These are phyloP conservation scores for Sander vitreus DNA, from an alignment of 2,113 vertebrate genomes.

Conservation along the genomic window DNA sequence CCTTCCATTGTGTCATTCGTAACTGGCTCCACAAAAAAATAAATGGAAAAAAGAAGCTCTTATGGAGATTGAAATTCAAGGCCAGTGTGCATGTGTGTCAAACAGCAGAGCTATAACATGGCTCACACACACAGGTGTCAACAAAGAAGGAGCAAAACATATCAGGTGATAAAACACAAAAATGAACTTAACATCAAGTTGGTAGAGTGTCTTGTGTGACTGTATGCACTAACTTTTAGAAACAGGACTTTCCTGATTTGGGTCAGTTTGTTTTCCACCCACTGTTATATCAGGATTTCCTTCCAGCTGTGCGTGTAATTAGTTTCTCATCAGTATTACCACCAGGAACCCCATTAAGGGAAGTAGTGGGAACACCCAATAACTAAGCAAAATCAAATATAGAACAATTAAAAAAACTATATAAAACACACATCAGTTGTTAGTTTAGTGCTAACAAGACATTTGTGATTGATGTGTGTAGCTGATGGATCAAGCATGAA, in stretches of 20 bases:
- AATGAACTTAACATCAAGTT: neutral
- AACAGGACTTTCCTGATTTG: constrained; percentile 1
- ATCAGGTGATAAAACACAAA: neutral
- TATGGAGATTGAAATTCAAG: constrained; percentile 22
- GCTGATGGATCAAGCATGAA: constrained; percentile 1
- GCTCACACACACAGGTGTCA: neutral
- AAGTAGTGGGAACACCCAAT: constrained; percentile 45
- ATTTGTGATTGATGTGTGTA: neutral
- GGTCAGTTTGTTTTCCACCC: constrained; percentile 17
- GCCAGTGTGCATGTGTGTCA: constrained; percentile 1
- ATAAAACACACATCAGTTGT: constrained; percentile 4
- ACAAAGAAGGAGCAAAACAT: neutral
- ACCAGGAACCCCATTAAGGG: constrained; percentile 70
- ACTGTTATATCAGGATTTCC: constrained; percentile 73
- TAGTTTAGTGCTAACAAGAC: neutral
- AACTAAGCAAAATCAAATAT: constrained; percentile 44
- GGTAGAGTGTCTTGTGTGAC: neutral
- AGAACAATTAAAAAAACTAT: constrained; percentile 6
- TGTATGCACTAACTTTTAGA: neutral
- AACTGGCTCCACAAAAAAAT: constrained; percentile 21
- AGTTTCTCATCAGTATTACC: constrained; percentile 76
- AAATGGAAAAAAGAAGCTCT: constrained; percentile 14
- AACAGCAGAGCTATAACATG: neutral
- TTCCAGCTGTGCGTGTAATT: constrained; percentile 79
- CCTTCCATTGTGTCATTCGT: constrained; percentile 47